Evolutionary conservation across 2,888 invertebrate genomes (phyloP).

Genomic region (Pseudococcus longispinus): DNA sequence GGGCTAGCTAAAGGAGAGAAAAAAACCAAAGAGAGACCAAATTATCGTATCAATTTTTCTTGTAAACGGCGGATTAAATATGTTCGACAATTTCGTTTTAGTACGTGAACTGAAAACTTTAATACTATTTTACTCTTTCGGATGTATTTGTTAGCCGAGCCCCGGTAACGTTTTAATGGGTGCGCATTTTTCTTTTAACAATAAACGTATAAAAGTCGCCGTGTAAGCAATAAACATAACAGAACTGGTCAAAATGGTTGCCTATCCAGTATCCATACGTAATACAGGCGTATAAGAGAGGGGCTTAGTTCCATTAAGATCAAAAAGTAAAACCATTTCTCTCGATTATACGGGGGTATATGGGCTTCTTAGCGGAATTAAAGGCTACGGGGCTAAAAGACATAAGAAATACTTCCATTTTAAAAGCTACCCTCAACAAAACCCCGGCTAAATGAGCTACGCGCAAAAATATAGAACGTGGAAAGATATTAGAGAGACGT

Average conservation of each 20-base stretch:
- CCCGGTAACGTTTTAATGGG: conserved; percentile 53
- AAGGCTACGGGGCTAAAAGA: conserved; percentile 52
- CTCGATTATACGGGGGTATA: conserved; percentile 54
- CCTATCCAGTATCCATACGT: conserved; percentile 53
- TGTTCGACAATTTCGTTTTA: conserved; percentile 55
- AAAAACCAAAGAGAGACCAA: conserved; percentile 18
- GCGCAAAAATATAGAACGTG: conserved; percentile 48
- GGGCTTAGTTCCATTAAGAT: conserved; percentile 55
- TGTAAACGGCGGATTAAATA: conserved; percentile 54
- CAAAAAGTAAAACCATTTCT: conserved; percentile 57
- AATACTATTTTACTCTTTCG: conserved; percentile 49
- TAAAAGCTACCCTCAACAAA: conserved; percentile 47
- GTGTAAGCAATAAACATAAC: conserved; percentile 56
- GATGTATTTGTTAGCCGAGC: background rate
- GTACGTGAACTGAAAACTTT: conserved; percentile 55
- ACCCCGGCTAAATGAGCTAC: conserved; percentile 54
- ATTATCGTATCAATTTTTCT: conserved; percentile 48
- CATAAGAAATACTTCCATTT: conserved; percentile 56
- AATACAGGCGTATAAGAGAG: conserved; percentile 46
- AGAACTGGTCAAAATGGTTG: conserved; percentile 50
- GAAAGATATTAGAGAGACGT: conserved; percentile 56
- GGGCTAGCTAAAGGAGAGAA: too few species aligned
- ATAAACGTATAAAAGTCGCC: conserved; percentile 56
- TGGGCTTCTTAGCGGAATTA: conserved; percentile 53
- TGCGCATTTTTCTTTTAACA: conserved; percentile 54